Base-by-base conservation (phyloP, 2,888 invertebrate species). In the Argynnis bischoffii region DNA sequence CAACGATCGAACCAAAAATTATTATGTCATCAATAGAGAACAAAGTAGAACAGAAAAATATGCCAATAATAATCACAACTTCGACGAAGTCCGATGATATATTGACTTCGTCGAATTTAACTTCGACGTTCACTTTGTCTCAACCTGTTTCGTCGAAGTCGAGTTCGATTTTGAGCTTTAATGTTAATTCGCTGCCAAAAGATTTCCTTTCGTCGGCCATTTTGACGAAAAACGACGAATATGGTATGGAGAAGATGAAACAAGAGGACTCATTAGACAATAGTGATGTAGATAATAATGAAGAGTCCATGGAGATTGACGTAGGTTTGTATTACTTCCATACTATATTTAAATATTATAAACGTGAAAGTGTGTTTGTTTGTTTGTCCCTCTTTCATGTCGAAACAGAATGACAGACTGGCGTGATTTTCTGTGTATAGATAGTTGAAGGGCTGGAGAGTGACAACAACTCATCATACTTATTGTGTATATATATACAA, bases 271-370 rank as follows among this genome's bases (percentile, higher is more conserved):
- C 75, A 0, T 85, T 89, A 84, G 85, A 87, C 11, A 41, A 41
- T 53, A 85, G 85, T 70, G 87, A 88, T 78, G 86, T 87, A 3
- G 70, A 70, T 2, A 67, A 65, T 46, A 70, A 73, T 26, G 76
- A 74, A 15, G 68, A 68, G 21, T 67, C 72, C 8, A 75, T 75
- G 72, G 75, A 76, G 47, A 75, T 75, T 51, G 75, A 75, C 67
- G 74, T 74, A 74, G 75, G 75, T 76, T 59, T 21, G 18, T 63
- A 46, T 51, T 0, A 0, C 0, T 60, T 31, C 6, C 31, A 6
- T n/a, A 21, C n/a, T 64, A 4, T n/a, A 16, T 41, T 26, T 46
- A 15, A 55, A 55, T 55, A 60, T 60, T 48, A 64, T 55, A 16
- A 18, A 18, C 18, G 18, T 18, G 2, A 18, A 18, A 18, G 18